Evolutionary conservation across 2,888 invertebrate species (phyloP), one percentile per base, ranked within the genome.

Genomic region (Stramonita haemastoma): DNA sequence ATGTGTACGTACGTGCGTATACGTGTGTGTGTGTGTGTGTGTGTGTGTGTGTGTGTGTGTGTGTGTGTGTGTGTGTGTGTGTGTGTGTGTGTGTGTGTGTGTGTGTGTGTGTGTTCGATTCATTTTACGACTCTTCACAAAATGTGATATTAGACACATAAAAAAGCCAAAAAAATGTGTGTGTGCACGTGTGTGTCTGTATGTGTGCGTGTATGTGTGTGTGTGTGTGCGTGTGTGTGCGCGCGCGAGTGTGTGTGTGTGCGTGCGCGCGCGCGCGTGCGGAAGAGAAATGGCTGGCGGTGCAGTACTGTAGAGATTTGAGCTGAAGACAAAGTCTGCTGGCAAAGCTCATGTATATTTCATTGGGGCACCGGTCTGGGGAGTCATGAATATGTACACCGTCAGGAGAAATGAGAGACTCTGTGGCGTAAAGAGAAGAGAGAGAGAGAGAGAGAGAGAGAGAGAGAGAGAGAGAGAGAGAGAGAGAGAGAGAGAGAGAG

Each of bases 21-120:
- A 70, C 22, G 26, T 70, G 26, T 70, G 22, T 70, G 26, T 70
- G 70, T 70, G 70, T 70, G 26, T 70, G 70, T 70, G 26, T 70
- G 70, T 70, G 70, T 70, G 70, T 70, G 70, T 70, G 70, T 70
- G 70, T 70, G 70, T 70, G 70, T 70, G 70, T 70, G 70, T 70
- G 26, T 70, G 70, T 70, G 26, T 70, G 70, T 70, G 26, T 70
- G 26, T 11, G 70, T 70, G 70, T 70, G 26, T 70, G 70, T 70
- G 70, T 70, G 26, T 70, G 70, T 70, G 26, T 70, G 70, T 70
- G 70, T 70, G 70, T 70, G 26, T 70, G 26, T 70, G 26, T 70
- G 70, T 70, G 26, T 70, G 26, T 70, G 70, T 70, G 70, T 70
- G 26, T 70, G 70, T 70, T 13, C 22, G n/a, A 70, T 70, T 17